Percentiles rank a stretch among this genome's conserved stretches.
Conservation (phyloP, 1,140 invertebrate species). For the Drosophila carrolli region DNA sequence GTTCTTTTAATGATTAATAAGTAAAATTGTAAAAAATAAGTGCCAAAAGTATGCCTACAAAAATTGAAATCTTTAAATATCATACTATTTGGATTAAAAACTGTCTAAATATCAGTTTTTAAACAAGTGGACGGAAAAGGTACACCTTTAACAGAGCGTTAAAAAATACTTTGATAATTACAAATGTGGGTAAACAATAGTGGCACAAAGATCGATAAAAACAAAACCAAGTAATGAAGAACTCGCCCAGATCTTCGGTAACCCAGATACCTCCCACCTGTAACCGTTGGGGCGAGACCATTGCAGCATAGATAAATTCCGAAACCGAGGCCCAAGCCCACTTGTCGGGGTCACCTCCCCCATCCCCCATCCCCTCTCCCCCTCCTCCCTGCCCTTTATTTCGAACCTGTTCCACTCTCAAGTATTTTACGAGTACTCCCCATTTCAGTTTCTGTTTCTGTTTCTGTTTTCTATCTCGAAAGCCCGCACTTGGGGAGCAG, state of each 20-base stretch:
- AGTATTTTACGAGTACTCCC: slow-evolving; percentile 43
- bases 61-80: no score
- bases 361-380: no score
- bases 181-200: not conserved
- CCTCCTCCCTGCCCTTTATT: not conserved
- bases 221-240: not conserved
- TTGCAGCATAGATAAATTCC: slow-evolving; percentile 33
- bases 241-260: slow-evolving; percentile 22
- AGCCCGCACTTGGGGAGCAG: slow-evolving; percentile 66
- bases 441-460: slow-evolving; percentile 12
- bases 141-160: no score
- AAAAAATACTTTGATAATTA: no score
- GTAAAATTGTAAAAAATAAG: no score
- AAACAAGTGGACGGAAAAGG: no score
- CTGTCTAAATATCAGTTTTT: no score
- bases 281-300: slow-evolving; percentile 21
- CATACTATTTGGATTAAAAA: no score
- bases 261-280: slow-evolving; percentile 34
- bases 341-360: slow-evolving; percentile 27
- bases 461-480: slow-evolving; percentile 44
- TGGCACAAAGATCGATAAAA: not conserved
- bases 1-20: no score
- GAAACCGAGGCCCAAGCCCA: slow-evolving; percentile 21
- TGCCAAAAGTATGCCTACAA: no score
- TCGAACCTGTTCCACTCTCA: slow-evolving; percentile 27